Percentiles rank a stretch among this genome's conserved stretches.
Evolutionary conservation across 2,797 vertebrate species (phyloP).

Genomic region (Ptychobarbus kaznakovi): DNA sequence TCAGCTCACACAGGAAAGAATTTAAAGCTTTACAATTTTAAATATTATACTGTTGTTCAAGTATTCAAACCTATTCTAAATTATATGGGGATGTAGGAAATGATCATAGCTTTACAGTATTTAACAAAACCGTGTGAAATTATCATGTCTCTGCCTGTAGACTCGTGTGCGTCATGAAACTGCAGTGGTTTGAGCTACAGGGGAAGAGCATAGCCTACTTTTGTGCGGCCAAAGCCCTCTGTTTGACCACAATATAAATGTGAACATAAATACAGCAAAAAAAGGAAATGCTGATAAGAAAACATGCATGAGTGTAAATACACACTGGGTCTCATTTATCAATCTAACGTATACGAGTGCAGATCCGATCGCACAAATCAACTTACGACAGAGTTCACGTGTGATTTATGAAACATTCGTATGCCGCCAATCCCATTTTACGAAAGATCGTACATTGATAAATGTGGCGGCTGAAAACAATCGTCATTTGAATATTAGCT

Average conservation of each 20-base stretch:
- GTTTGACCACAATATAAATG: background rate
- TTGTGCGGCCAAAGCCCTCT: background rate
- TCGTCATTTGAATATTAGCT: background rate
- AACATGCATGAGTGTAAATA: background rate
- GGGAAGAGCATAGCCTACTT: background rate
- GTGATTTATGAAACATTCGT: too few species aligned
- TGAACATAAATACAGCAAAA: too few species aligned
- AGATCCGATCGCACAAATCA: too few species aligned
- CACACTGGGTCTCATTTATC: too few species aligned
- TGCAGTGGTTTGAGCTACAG: background rate
- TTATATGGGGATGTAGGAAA: background rate
- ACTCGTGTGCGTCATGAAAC: background rate
- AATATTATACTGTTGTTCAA: background rate
- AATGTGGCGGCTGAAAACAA: too few species aligned
- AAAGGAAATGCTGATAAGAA: constrained; percentile 3
- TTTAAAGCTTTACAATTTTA: background rate
- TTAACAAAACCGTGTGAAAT: background rate
- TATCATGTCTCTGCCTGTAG: background rate
- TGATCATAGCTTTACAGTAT: background rate
- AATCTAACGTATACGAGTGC: too few species aligned
- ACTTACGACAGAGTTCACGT: too few species aligned
- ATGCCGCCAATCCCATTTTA: too few species aligned
- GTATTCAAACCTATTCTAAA: background rate
- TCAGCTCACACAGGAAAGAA: background rate
- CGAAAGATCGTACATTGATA: too few species aligned